These are phyloP conservation scores for Blera fallax DNA, from an alignment of 2,888 invertebrate genomes.

Conservation along the genomic window DNA sequence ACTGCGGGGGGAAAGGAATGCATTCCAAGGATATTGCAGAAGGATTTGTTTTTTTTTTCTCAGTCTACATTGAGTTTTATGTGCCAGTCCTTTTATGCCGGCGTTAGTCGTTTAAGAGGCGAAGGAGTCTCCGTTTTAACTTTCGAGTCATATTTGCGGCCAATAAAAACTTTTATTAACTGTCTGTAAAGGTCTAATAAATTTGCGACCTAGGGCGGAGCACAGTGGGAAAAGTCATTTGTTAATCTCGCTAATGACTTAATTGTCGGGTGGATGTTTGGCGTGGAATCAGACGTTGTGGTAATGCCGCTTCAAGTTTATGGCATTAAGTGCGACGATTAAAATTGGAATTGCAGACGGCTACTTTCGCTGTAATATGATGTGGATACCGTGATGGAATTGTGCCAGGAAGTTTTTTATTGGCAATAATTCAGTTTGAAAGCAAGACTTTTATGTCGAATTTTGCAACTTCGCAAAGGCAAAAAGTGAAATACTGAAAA, in stretches of 20 bases:
- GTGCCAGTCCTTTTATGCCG: background rate
- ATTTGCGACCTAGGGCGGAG: constrained; percentile 28
- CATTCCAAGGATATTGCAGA: constrained; percentile 7
- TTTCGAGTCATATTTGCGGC: constrained; percentile 54
- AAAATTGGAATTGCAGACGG: constrained; percentile 51
- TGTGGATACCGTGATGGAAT: constrained; percentile 26
- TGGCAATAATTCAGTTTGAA: background rate
- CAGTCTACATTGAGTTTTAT: background rate
- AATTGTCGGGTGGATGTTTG: constrained; percentile 32
- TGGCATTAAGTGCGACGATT: constrained; percentile 62
- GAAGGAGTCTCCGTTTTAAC: constrained; percentile 32
- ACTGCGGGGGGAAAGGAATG: background rate
- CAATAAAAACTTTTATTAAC: constrained; percentile 57
- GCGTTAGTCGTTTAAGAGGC: background rate
- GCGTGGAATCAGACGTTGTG: constrained; percentile 13
- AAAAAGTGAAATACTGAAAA: too few species aligned
- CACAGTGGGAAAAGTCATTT: constrained; percentile 41
- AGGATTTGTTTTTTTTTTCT: background rate
- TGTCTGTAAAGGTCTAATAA: constrained; percentile 34
- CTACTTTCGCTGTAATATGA: constrained; percentile 24
- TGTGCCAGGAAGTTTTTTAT: constrained; percentile 41
- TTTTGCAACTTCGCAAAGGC: background rate
- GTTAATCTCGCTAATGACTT: constrained; percentile 69
- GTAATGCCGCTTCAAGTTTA: constrained; percentile 27
- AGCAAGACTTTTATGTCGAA: background rate